These are phyloP conservation scores for Danionella cerebrum DNA, from an alignment of 2,113 vertebrate genomes.

Conservation along the genomic window DNA sequence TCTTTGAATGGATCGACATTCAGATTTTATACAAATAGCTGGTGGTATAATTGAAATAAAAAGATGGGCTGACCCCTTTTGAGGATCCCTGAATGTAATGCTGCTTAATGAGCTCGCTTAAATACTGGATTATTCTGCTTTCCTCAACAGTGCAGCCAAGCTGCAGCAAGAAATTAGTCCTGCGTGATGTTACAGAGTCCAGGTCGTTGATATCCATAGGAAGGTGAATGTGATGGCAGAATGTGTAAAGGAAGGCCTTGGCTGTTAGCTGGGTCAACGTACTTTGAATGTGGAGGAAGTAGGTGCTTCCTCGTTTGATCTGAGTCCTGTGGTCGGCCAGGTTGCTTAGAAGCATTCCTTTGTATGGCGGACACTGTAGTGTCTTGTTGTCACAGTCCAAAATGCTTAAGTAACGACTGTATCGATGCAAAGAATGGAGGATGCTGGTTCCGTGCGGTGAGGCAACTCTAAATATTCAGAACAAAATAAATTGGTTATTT, in stretches of 20 bases:
- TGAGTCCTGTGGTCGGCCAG: conserved; percentile 89
- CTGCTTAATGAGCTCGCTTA: conserved; percentile 86
- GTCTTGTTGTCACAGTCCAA: conserved; percentile 91
- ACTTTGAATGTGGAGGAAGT: conserved; percentile 84
- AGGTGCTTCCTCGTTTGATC: conserved; percentile 90
- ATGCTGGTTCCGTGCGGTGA: conserved; percentile 71
- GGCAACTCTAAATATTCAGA: conserved; percentile 57
- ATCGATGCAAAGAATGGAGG: conserved; percentile 80
- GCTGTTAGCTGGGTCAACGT: conserved; percentile 79
- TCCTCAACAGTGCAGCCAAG: conserved; percentile 85
- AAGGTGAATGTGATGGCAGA: conserved; percentile 91
- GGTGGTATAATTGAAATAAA: conserved; percentile 89
- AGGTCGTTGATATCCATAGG: conserved; percentile 69
- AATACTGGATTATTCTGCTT: conserved; percentile 78
- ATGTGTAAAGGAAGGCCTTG: conserved; percentile 87
- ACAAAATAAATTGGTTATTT: not conserved
- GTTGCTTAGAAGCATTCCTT: conserved; percentile 71
- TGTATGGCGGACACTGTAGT: conserved; percentile 80
- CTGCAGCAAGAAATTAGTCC: conserved; percentile 72
- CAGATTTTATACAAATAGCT: conserved; percentile 96
- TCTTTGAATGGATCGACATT: too few species aligned
- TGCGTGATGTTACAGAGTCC: conserved; percentile 59
- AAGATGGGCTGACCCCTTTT: conserved; percentile 55
- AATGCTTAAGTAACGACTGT: conserved; percentile 87
- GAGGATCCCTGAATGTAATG: conserved; percentile 70